Percentiles rank a stretch among this genome's conserved stretches.
Conservation (phyloP, 1,140 invertebrate species). For the Aethina tumida region DNA sequence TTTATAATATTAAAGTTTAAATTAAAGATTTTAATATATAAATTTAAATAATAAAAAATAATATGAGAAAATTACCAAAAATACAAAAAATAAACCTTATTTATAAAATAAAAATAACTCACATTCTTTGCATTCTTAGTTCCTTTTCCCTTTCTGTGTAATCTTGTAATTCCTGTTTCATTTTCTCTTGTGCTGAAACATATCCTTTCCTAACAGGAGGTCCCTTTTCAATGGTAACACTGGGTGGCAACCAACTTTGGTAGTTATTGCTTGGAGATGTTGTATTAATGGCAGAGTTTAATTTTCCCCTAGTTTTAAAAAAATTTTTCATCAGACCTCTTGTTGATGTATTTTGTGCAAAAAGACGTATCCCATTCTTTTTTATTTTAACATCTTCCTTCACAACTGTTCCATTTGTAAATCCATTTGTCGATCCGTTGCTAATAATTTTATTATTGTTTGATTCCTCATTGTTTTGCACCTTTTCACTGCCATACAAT, state of each 20-base stretch:
- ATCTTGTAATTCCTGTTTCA: slow-evolving; percentile 30
- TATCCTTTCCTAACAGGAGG: slow-evolving; percentile 26
- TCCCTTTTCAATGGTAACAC: slow-evolving; percentile 22
- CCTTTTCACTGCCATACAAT: slow-evolving; percentile 6
- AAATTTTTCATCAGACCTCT: slow-evolving; percentile 36
- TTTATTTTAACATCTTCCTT: neutral
- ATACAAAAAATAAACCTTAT: too few relatives aligned
- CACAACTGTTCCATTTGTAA: slow-evolving; percentile 4
- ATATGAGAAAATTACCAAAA: too few relatives aligned
- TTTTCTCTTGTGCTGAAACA: slow-evolving; percentile 31
- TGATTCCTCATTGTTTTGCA: neutral
- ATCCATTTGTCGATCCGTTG: slow-evolving; percentile 10
- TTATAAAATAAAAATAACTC: too few relatives aligned
- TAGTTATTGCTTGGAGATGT: slow-evolving; percentile 8
- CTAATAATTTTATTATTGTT: slow-evolving; percentile 2
- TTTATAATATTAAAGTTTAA: too few relatives aligned
- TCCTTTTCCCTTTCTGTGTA: slow-evolving; percentile 29
- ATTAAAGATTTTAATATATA: too few relatives aligned
- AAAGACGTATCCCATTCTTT: slow-evolving; percentile 6
- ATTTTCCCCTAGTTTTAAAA: slow-evolving; percentile 31
- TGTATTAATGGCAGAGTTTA: slow-evolving; percentile 13
- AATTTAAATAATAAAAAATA: too few relatives aligned
- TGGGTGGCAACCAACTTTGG: slow-evolving; percentile 21
- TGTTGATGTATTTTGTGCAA: slow-evolving; percentile 23
- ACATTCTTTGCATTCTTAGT: slow-evolving; percentile 27